Evolutionary conservation across 2,797 vertebrate genomes (phyloP), one percentile per base, ranked within the genome.

Genomic region (Aulostomus chinensis): DNA sequence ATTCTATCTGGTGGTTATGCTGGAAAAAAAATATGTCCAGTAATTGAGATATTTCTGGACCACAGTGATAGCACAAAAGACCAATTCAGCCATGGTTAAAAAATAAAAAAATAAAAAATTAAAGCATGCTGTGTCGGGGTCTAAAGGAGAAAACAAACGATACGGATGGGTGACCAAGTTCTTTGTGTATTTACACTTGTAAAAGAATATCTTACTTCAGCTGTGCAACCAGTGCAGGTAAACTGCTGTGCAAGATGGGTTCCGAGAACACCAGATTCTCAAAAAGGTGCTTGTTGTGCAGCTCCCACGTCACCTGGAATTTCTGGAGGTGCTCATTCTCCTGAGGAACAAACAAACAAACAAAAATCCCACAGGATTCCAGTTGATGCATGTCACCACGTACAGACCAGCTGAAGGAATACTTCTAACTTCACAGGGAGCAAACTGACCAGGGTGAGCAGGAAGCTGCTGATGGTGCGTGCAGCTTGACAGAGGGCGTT

Each of bases 241-340:
- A 90, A 86, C 89, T 95, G 86, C 92, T 95, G 89, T 97, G 96
- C 65, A 99, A 85, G 67, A 97, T 93, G 2, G 95, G 94, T 83
- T 98, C 96, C 24, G 95, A 97, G 89, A 97, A 99, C 21, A 99
- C 96, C 80, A 98, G 85, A 74, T 94, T 98, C 90, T 98, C 95
- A 87, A 99, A 99, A 75, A 99, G 93, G 89, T 99, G 96, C 78
- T 98, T 99, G 84, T 99, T 99, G 86, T 99, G 96, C 79, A 98
- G 89, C 87, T 97, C 95, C 96, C 96, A 98, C 0, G 96, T 99
- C 87, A 99, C 96, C 87, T 94, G 96, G 89, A 99, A 98, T 86
- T 96, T 99, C 86, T 95, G 95, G 73, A 99, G 90, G 83, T 99
- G 96, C 74, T 98, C 96, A 3, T 94, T 96, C 88, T 99, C 96